These are phyloP conservation scores for Clarias batrachus DNA, from an alignment of 2,113 vertebrate species.

Conservation along the genomic window DNA sequence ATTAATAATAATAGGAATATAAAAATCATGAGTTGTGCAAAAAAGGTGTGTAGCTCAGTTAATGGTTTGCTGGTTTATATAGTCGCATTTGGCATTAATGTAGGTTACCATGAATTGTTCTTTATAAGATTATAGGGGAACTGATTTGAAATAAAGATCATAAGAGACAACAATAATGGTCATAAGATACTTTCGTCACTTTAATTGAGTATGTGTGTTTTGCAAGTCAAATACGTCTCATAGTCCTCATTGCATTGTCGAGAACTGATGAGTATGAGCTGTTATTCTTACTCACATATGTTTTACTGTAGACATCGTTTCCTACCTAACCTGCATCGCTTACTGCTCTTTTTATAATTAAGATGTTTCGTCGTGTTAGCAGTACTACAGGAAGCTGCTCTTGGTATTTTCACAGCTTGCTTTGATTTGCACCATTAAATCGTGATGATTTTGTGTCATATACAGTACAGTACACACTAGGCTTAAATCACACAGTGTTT, in stretches of 20 bases:
- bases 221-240: neutral
- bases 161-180: no score
- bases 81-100: neutral
- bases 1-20: neutral
- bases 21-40: no score
- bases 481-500: neutral
- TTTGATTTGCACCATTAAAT: neutral
- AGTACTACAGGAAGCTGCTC: neutral
- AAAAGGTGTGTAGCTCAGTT: neutral
- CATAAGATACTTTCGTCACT: neutral
- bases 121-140: neutral
- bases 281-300: neutral
- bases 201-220: neutral
- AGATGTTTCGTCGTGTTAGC: neutral
- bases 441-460: neutral
- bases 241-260: neutral
- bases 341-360: neutral
- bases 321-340: neutral
- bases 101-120: neutral
- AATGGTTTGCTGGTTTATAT: neutral
- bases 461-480: neutral
- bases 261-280: neutral
- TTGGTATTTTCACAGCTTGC: neutral
- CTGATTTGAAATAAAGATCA: neutral
- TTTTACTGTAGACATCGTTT: neutral